Evolutionary conservation across 2,888 invertebrate genomes (phyloP).

Genomic region (Agelastica alni): DNA sequence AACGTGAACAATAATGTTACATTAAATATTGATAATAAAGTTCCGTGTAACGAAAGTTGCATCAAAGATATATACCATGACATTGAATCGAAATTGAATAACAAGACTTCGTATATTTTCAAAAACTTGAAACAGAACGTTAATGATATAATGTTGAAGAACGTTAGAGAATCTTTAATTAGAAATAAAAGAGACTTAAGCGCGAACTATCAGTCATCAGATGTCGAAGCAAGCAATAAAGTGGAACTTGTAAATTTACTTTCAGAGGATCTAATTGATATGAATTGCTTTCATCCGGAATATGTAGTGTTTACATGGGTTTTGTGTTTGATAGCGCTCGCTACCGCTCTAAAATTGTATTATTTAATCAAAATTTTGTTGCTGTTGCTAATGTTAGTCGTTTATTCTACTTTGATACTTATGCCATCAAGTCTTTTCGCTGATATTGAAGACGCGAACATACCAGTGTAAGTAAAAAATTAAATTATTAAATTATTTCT

Average conservation of each 20-base stretch:
- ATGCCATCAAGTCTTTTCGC: slow-evolving; percentile 43
- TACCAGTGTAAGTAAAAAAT: slow-evolving; percentile 31
- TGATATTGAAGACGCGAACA: slow-evolving; percentile 41
- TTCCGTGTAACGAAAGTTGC: slow-evolving; percentile 38
- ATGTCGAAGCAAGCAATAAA: slow-evolving; percentile 3
- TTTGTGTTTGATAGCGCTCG: slow-evolving; percentile 85
- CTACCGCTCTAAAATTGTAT: slow-evolving; percentile 89
- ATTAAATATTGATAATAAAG: slow-evolving; percentile 46
- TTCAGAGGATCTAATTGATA: not conserved
- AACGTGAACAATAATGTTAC: slow-evolving; percentile 58
- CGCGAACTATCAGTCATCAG: not conserved
- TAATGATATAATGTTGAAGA: slow-evolving; percentile 20
- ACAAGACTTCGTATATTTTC: slow-evolving; percentile 34
- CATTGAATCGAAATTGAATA: slow-evolving; percentile 33
- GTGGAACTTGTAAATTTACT: not conserved
- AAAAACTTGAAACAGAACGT: slow-evolving; percentile 34
- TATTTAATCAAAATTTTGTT: slow-evolving; percentile 83
- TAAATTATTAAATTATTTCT: no score
- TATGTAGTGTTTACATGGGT: slow-evolving; percentile 95
- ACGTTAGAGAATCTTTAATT: slow-evolving; percentile 15
- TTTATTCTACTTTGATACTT: slow-evolving; percentile 75
- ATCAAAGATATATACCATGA: slow-evolving; percentile 33
- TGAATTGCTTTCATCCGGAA: slow-evolving; percentile 65
- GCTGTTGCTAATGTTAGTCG: slow-evolving; percentile 74
- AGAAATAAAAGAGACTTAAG: slow-evolving; percentile 11